Base-by-base conservation (phyloP, 1,140 invertebrate genomes). In the Aethina tumida region DNA sequence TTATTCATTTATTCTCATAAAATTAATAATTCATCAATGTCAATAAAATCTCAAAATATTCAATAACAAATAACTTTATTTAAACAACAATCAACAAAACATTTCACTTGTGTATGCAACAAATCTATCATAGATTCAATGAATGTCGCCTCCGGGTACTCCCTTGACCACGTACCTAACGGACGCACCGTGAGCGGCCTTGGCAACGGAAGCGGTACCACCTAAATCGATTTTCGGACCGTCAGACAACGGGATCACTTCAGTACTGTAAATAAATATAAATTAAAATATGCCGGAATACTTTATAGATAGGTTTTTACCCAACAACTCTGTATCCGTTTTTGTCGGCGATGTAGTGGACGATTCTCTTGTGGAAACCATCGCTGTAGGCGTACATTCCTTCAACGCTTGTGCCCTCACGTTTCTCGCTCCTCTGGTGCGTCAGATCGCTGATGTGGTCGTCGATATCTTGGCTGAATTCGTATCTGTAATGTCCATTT, bases 301-400 rank as follows among this genome's bases (percentile, higher is more conserved):
- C n/a, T n/a, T n/a, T n/a, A n/a, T n/a, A n/a, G n/a, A n/a, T n/a
- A n/a, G n/a, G n/a, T n/a, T n/a, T n/a, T 64, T 54, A 69, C 66
- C 52, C 64, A 3, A 67, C 44, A 14, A 75, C 64, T 47, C 71
- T 55, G 56, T 73, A 75, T 38, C 73, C 73, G 38, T 70, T 63
- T 50, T 73, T 63, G 52, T 75, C 73, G 49, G 72, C 72, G 29
- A 62, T 64, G 46, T 75, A 75, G 31, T 68, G 53, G 0, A 73
- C 66, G 5, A 58, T 71, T 10, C 70, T 60, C 35, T 55, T 54
- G 40, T 66, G 64, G 43, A 53, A 73, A 2, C 73, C 73, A 57
- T 76, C 73, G 35, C 60, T 64, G 53, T 74, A 76, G 14, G 65
- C 65, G 47, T 75, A 75, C 24, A 55, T 56, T 5, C 73, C 73